These are phyloP conservation scores for Rousettus madagascariensis DNA, from an alignment of 2,797 vertebrate species.

Conservation along the genomic window DNA sequence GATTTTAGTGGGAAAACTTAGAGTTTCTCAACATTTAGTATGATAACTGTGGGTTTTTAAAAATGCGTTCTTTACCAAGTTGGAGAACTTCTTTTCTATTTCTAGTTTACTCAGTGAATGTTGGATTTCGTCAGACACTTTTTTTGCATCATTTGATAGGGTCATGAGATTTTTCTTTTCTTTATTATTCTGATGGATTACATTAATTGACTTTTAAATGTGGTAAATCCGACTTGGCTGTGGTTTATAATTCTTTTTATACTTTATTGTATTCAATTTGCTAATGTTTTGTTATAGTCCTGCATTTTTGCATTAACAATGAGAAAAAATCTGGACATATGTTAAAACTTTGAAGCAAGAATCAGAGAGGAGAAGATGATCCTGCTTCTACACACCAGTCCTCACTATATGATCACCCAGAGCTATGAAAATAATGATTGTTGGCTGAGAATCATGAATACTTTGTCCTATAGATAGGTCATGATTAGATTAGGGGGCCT, in stretches of 20 bases:
- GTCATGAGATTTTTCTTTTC: background rate
- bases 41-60: background rate
- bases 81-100: background rate
- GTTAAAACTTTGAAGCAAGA: background rate
- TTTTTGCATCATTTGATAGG: background rate
- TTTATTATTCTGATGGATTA: background rate
- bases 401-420: background rate
- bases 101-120: background rate
- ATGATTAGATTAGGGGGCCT: slow-evolving; percentile 68
- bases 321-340: background rate
- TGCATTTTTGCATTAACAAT: background rate
- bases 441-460: slow-evolving; percentile 51
- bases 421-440: slow-evolving; percentile 45
- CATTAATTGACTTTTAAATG: background rate
- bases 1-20: background rate
- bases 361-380: background rate
- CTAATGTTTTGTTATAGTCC: background rate
- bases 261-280: background rate
- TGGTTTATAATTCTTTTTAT: background rate
- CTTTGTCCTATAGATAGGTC: slow-evolving; percentile 53
- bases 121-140: background rate
- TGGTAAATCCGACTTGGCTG: background rate
- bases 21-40: background rate
- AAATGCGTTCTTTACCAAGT: background rate
- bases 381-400: background rate